A percentile compares a stretch with the other conserved stretches of the same genome.
Evolutionary conservation across 2,888 invertebrate genomes (phyloP).

Genomic region (Prionchulus punctatus): DNA sequence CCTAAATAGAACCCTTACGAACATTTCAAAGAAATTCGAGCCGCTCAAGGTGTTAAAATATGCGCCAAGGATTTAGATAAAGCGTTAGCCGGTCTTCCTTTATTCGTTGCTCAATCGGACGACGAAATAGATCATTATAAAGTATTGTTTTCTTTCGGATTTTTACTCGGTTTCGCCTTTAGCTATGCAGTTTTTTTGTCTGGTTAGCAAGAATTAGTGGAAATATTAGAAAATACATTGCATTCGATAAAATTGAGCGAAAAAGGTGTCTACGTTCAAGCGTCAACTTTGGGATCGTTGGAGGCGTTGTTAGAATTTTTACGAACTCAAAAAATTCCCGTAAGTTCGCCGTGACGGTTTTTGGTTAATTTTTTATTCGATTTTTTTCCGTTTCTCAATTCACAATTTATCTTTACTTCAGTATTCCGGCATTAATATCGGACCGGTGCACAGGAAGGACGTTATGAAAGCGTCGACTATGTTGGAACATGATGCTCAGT

Average conservation of each 20-base stretch:
- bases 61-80: conserved; percentile 95
- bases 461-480: conserved; percentile 99
- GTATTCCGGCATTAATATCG: conserved; percentile 95
- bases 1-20: conserved; percentile 57
- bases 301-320: conserved; percentile 90
- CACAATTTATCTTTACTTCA: conserved; percentile 41
- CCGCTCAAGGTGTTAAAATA: conserved; percentile 95
- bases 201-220: conserved; percentile 59
- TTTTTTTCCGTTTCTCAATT: not conserved
- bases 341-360: conserved; percentile 43
- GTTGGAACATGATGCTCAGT: conserved; percentile 93
- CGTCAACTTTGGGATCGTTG: conserved; percentile 93
- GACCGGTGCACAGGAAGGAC: conserved; percentile 95
- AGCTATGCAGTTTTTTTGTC: not conserved
- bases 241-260: conserved; percentile 76
- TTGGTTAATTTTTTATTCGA: not conserved
- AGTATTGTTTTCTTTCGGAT: too few species aligned
- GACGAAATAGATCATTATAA: conserved; percentile 77
- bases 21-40: conserved; percentile 80
- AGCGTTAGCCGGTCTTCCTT: conserved; percentile 79
- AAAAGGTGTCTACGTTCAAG: conserved; percentile 95
- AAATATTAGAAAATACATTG: conserved; percentile 69
- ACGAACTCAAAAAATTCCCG: conserved; percentile 75
- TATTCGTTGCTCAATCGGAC: conserved; percentile 72
- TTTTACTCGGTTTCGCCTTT: too few species aligned